Evolutionary conservation across 2,113 vertebrate genomes (phyloP).

Genomic region (Brachyhypopomus gauderio): DNA sequence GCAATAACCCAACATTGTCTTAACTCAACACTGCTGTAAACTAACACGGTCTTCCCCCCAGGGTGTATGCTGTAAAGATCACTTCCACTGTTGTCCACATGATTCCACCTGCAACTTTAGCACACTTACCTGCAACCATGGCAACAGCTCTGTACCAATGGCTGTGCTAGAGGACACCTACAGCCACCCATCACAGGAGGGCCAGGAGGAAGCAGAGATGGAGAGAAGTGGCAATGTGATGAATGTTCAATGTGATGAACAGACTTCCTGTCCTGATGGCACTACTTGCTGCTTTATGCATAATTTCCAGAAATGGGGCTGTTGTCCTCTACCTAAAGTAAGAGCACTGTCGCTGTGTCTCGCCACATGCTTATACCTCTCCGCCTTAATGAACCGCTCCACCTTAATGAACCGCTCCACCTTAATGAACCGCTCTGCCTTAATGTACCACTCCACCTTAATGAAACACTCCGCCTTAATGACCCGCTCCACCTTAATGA

Average conservation of each 20-base stretch:
- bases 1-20: neutral
- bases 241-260: conserved; percentile 59
- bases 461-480: too few species aligned
- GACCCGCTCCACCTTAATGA: too few species aligned
- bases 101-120: conserved; percentile 53
- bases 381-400: too few species aligned
- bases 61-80: conserved; percentile 73
- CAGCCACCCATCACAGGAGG: accelerated
- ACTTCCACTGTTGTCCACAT: conserved; percentile 63
- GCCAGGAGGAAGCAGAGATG: neutral
- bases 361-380: too few species aligned
- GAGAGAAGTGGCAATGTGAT: neutral
- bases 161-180: neutral
- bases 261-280: conserved; percentile 62
- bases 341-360: conserved; percentile 1
- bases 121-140: neutral
- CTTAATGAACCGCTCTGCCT: too few species aligned
- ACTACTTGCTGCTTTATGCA: conserved; percentile 69
- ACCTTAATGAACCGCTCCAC: too few species aligned
- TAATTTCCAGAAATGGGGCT: conserved; percentile 59
- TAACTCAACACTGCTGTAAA: neutral
- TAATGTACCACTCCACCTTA: too few species aligned
- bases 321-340: conserved; percentile 68
- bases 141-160: conserved; percentile 45
- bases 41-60: conserved; percentile 29